Evolutionary conservation across 2,888 invertebrate species (phyloP).

Genomic region (Luffia ferchaultella): DNA sequence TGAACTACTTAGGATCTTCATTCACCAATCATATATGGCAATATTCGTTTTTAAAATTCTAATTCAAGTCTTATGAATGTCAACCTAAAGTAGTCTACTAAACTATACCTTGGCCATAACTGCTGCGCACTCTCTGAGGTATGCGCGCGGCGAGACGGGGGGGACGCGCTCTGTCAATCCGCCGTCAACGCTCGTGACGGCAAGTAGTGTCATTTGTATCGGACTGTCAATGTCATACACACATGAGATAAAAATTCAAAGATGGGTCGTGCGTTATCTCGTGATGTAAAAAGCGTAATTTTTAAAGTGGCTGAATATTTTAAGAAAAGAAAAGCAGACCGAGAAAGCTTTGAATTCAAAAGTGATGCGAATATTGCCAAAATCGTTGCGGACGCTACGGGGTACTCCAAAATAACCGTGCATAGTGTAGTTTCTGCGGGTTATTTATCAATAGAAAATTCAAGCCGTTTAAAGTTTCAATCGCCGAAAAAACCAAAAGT

Average conservation of each 20-base stretch:
- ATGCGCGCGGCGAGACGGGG: background rate
- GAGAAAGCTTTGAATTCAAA: constrained; percentile 11
- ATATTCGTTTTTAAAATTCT: too few relatives aligned
- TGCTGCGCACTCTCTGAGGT: too few relatives aligned
- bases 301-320: constrained; percentile 10
- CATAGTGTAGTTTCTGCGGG: background rate
- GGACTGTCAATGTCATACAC: background rate
- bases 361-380: constrained; percentile 11
- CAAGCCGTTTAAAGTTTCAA: background rate
- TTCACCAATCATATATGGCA: too few relatives aligned
- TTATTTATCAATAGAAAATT: background rate
- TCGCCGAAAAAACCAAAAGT: background rate
- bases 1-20: too few relatives aligned
- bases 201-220: background rate
- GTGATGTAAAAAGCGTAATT: constrained; percentile 8
- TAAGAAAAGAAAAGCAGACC: constrained; percentile 7
- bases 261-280: constrained; percentile 12
- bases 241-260: constrained; percentile 9
- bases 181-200: background rate
- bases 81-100: too few relatives aligned
- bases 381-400: constrained; percentile 9
- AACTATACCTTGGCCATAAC: background rate
- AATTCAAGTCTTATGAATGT: too few relatives aligned
- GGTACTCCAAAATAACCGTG: constrained; percentile 10
- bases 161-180: too few relatives aligned